Evolutionary conservation across 2,113 vertebrate species (phyloP), one percentile per base, ranked within the genome.

Genomic region (Sturnus vulgaris): DNA sequence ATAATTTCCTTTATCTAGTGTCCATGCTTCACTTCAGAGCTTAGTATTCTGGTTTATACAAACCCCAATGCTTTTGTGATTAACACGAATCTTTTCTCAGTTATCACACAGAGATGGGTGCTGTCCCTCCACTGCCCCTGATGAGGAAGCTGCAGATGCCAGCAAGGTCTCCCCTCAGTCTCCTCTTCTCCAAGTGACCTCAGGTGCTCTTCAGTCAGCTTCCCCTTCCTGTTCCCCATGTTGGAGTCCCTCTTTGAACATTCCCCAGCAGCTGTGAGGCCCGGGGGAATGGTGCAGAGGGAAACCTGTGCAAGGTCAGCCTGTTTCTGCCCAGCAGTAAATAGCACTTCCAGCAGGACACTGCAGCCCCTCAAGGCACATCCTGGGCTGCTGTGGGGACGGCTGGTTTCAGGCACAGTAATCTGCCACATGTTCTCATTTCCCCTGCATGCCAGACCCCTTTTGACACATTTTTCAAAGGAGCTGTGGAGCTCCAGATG

Each of bases 401-500:
- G 3, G 42, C 56, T 84, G 49, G 42, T 69, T 88, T 69, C 4
- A 3, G 60, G 35, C 15, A 31, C 61, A n/a, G 13, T 33, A 21
- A 86, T 82, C 79, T 88, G 68, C 88, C 78, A 82, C 65, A 25
- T 85, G 68, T 65, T 91, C 68, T 88, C 60, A 76, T 92, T 90
- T 91, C 68, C 68, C 31, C 47, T 3, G 27, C 22, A 1, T 5
- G n/a, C 88, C 96, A 80, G 44, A 59, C 30, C 40, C 76, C 50
- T 91, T 96, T 83, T 92, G 85, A 94, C 84, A 90, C 75, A 85
- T 56, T 76, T 93, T 85, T 72, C 73, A 73, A 83, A 80, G 89
- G 52, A 90, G 27, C 64, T 63, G 65, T 11, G 7, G 70, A 81
- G 46, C 31, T 96, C 93, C 97, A 96, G 92, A 96, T 96, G 97